Evolutionary conservation across 2,113 vertebrate genomes (phyloP), one percentile per base, ranked within the genome.

Genomic region (Tupaia tana): DNA sequence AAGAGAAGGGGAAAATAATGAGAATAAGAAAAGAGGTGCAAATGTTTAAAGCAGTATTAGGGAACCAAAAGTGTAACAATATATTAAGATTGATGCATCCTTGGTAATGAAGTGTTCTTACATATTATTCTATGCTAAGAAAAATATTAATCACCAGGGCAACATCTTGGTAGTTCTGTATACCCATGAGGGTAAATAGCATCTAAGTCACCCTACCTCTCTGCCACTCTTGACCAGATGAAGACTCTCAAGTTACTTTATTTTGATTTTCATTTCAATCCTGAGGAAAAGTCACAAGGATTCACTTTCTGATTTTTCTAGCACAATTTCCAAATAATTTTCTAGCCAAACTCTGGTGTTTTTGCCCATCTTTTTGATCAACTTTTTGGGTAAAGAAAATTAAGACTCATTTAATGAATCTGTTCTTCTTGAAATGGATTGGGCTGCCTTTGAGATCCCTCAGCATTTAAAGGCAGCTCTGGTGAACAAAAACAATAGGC

Each of bases 401-500:
- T 9, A 86, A 87, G 43, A 79, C 2, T 8, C 9, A 83, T 75
- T 71, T 70, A 78, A 70, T 80, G 19, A 71, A 6, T 74, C 18
- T 58, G 4, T 75, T 52, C 67, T 90, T 25, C 58, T 86, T 96
- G 71, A 11, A 59, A 16, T 59, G 29, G 74, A 29, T 9, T 64
- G 29, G 52, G n/a, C 43, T 77, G 63, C 14, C 67, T 67, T 6
- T 97, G 95, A 43, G 24, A 66, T 52, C 25, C 64, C 22, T 89
- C 71, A 83, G 77, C 19, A 94, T 82, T 96, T 81, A 19, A 75
- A 71, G 54, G 67, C 66, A 93, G 58, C n/a, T 92, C 58, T 31
- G 27, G 59, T 58, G 24, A 97, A 61, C 63, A 89, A 86, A 95
- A 89, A 89, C 75, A 91, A 95, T 73, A 69, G 88, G 15, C 11